Evolutionary conservation across 1,140 invertebrate species (phyloP), one percentile per base, ranked within the genome.

Genomic region (Trichonephila clavipes): DNA sequence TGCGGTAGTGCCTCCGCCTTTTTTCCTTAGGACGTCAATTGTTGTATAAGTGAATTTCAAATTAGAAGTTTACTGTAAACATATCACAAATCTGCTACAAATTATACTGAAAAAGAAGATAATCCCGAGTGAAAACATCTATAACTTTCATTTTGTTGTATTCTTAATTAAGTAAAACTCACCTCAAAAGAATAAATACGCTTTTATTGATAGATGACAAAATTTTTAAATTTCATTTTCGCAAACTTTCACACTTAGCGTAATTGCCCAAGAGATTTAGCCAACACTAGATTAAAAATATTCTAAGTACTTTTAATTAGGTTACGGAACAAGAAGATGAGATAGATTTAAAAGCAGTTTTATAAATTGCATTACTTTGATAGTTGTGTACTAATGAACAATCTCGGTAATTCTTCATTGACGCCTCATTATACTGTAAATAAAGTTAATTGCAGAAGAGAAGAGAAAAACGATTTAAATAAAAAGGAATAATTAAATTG

Each of bases 321-420:
- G n/a, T 83, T 83, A 83, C 19, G 19, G 51, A 58, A 59, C 44
- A 58, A 59, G 44, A 83, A 5, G 28, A 51, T 51, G 10, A 51
- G 81, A 21, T 83, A 83, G 44, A 83, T 83, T 83, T 51, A 83
- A 83, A 83, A 44, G 51, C 82, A 58, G 40, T 58, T 83, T 82
- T 58, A 59, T 59, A 83, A 83, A 83, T 83, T 83, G 44, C 44
- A 59, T 83, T 83, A 58, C 82, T 58, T 83, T 83, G 19, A 83
- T 83, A 83, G 44, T 12, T 83, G 19, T 12, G 16, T 59, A n/a
- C n/a, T 59, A 59, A 83, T 83, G 82, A 83, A 59, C 82, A 59
- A 83, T 83, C 58, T 83, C 2, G 82, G 8, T 58, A 83, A 58
- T 83, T 83, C 82, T 83, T 83, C 51, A 83, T 83, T 21, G 24